Conservation (phyloP, 2,888 invertebrate species). For the Cheilosia urbana region DNA sequence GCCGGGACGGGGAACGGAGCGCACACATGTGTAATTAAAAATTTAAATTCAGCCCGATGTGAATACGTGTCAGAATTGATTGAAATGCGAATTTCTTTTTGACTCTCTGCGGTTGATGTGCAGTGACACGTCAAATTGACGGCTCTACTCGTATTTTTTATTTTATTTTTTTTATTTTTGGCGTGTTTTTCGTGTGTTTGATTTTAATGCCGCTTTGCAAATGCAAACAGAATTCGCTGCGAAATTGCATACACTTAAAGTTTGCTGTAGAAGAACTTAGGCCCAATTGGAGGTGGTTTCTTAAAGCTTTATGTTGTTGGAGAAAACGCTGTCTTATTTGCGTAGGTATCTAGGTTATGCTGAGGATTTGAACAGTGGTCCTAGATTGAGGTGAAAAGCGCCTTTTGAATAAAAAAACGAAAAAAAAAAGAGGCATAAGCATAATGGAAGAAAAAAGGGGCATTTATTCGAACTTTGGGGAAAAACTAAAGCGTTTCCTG, state of each 20-base stretch:
- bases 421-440: too few relatives aligned
- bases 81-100: constrained; percentile 55
- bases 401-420: too few relatives aligned
- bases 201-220: neutral
- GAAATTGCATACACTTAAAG: constrained; percentile 13
- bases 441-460: too few relatives aligned
- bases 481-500: too few relatives aligned
- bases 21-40: constrained; percentile 56
- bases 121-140: constrained; percentile 61
- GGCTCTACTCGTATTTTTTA: neutral
- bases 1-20: neutral
- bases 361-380: too few relatives aligned
- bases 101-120: constrained; percentile 53
- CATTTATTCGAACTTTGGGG: too few relatives aligned
- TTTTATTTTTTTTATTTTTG: neutral
- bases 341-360: too few relatives aligned
- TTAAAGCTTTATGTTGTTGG: neutral
- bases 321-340: too few relatives aligned
- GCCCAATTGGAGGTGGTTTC: neutral
- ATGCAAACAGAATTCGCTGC: neutral
- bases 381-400: too few relatives aligned
- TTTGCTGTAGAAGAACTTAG: neutral
- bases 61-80: constrained; percentile 65
- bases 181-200: neutral
- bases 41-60: constrained; percentile 63